These are phyloP conservation scores for Orthonevra nobilis DNA, from an alignment of 2,888 invertebrate species.

Conservation along the genomic window DNA sequence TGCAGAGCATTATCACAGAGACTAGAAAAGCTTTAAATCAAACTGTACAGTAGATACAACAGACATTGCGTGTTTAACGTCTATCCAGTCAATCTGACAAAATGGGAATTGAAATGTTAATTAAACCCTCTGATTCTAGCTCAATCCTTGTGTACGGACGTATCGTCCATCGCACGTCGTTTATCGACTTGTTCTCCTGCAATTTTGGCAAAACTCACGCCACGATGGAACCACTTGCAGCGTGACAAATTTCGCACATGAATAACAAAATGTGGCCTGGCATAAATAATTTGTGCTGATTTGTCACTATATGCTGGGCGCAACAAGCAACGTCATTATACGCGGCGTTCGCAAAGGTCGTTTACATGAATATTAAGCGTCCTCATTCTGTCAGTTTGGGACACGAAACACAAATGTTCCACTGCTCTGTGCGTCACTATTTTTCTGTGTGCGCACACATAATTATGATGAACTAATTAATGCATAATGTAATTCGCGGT, in stretches of 20 bases:
- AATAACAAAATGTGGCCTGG: slow-evolving; percentile 53
- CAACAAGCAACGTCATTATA: slow-evolving; percentile 38
- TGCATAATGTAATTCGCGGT: slow-evolving; percentile 55
- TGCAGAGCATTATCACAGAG: slow-evolving; percentile 45
- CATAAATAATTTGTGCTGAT: slow-evolving; percentile 63
- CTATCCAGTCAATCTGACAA: too few relatives aligned
- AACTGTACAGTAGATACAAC: slow-evolving; percentile 17
- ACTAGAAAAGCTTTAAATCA: slow-evolving; percentile 41
- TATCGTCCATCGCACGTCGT: too few relatives aligned
- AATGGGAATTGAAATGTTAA: slow-evolving; percentile 50
- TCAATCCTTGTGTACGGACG: not conserved
- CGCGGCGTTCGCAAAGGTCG: slow-evolving; percentile 31
- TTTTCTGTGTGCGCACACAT: slow-evolving; percentile 26
- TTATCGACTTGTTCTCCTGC: too few relatives aligned
- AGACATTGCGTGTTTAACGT: too few relatives aligned
- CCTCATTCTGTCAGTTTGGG: slow-evolving; percentile 12
- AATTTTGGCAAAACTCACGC: too few relatives aligned
- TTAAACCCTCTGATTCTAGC: slow-evolving; percentile 44
- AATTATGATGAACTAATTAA: slow-evolving; percentile 64
- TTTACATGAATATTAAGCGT: slow-evolving; percentile 56
- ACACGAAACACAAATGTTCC: slow-evolving; percentile 25
- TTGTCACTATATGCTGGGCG: slow-evolving; percentile 52
- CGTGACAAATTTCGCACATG: slow-evolving; percentile 50
- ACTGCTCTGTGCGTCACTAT: not conserved
- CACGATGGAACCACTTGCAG: too few relatives aligned